Evolutionary conservation across 37 sponge, comb jelly and placozoan species (phyloP).

Genomic region (Chondrilla cf. caribensis): DNA sequence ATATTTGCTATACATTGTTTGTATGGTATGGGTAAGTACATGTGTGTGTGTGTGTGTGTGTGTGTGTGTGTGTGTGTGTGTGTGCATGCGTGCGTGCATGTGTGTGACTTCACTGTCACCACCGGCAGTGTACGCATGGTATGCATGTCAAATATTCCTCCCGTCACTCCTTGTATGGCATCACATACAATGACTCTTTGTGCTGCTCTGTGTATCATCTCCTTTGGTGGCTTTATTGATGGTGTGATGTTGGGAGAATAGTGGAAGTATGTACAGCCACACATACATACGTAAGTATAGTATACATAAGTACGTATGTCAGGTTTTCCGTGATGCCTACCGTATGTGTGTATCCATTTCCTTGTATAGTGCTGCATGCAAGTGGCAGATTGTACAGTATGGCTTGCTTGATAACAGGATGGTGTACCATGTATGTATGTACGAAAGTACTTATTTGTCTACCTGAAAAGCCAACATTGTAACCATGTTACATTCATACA

Average conservation of each 20-base stretch:
- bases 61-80: neutral
- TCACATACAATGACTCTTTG: too few species aligned
- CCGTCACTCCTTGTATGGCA: too few species aligned
- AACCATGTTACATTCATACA: too few species aligned
- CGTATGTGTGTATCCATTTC: neutral
- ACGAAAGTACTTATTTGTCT: neutral
- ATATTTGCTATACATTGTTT: too few species aligned
- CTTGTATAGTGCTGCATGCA: too few species aligned
- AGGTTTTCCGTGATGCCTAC: neutral
- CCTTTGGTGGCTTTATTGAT: neutral
- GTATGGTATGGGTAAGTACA: neutral
- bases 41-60: neutral
- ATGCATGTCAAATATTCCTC: too few species aligned
- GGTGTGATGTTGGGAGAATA: neutral
- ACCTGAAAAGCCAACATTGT: too few species aligned
- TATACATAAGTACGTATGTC: too few species aligned
- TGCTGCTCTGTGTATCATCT: too few species aligned
- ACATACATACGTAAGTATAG: neutral
- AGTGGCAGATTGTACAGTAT: neutral
- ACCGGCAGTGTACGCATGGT: too few species aligned
- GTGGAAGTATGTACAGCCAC: neutral
- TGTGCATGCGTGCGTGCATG: neutral
- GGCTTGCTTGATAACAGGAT: neutral
- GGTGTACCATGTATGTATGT: neutral
- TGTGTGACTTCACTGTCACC: too few species aligned